These are phyloP conservation scores for Hirtodrosophila duncani DNA, from an alignment of 2,888 invertebrate species.

Conservation along the genomic window DNA sequence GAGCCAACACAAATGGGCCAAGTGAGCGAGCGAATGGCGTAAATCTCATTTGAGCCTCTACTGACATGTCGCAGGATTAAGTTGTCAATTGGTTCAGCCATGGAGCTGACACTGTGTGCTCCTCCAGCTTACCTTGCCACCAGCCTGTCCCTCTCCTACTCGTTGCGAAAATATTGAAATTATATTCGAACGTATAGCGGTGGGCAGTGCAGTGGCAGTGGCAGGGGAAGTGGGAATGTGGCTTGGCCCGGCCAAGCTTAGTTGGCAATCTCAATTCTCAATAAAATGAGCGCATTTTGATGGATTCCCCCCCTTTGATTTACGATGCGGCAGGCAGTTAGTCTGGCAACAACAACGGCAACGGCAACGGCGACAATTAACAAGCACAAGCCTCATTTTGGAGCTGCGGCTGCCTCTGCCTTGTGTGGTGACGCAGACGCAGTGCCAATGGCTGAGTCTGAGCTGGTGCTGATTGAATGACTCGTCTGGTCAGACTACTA, in stretches of 20 bases:
- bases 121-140: background rate
- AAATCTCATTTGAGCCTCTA: conserved; percentile 72
- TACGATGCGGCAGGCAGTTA: conserved; percentile 48
- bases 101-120: conserved; percentile 13
- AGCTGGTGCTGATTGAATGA: conserved; percentile 46
- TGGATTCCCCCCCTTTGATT: conserved; percentile 71
- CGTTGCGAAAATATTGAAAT: conserved; percentile 67
- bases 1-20: conserved; percentile 64
- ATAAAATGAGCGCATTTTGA: conserved; percentile 67
- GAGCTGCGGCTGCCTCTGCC: conserved; percentile 28
- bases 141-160: background rate
- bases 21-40: conserved; percentile 41
- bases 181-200: too few species aligned
- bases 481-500: conserved; percentile 18
- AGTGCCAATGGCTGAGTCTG: background rate
- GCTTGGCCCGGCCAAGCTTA: conserved; percentile 45
- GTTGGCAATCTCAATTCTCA: conserved; percentile 63
- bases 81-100: conserved; percentile 64
- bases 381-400: conserved; percentile 54
- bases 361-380: conserved; percentile 48
- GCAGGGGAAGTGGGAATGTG: conserved; percentile 1
- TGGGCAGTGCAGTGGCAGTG: background rate
- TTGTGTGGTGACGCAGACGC: conserved; percentile 10
- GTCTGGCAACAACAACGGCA: background rate
- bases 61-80: conserved; percentile 73